These are phyloP conservation scores for Zophobas atratus DNA, from an alignment of 1,140 invertebrate species.

Conservation along the genomic window DNA sequence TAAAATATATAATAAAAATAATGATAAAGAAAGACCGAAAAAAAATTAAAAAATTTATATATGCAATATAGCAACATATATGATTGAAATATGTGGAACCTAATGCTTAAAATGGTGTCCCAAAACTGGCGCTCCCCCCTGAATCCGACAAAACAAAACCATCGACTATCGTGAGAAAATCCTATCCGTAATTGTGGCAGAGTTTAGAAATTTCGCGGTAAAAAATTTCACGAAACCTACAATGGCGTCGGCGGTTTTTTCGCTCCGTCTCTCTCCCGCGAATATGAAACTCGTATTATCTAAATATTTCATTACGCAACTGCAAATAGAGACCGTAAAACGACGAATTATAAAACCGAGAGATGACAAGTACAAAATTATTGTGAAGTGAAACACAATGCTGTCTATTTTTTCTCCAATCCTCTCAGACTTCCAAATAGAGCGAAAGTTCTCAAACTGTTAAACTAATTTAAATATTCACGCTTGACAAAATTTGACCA, in stretches of 20 bases:
- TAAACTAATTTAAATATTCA: conserved; percentile 47
- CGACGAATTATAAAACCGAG: conserved; percentile 36
- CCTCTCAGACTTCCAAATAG: conserved; percentile 38
- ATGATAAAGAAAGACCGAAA: too few relatives aligned
- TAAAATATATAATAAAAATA: too few relatives aligned
- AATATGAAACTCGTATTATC: not conserved
- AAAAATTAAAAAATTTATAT: too few relatives aligned
- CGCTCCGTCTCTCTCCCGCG: not conserved
- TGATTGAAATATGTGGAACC: too few relatives aligned
- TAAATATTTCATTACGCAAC: conserved; percentile 42
- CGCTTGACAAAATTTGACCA: conserved; percentile 46
- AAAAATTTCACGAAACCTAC: conserved; percentile 33
- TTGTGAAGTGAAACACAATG: conserved; percentile 42
- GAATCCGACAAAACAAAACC: not conserved
- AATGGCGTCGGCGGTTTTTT: conserved; percentile 11
- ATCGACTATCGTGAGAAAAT: conserved; percentile 33
- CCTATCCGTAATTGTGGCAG: conserved; percentile 6
- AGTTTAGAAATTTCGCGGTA: conserved; percentile 38
- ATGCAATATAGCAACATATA: too few relatives aligned
- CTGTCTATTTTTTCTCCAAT: conserved; percentile 26
- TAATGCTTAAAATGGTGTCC: too few relatives aligned
- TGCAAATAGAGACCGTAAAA: conserved; percentile 38
- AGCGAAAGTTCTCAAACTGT: conserved; percentile 45
- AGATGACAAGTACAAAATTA: conserved; percentile 38
- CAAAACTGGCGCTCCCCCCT: too few relatives aligned